phyloP scores from a whole-genome alignment of 2,113 vertebrate genomes.

The Melanerpes aurifrons region DNA sequence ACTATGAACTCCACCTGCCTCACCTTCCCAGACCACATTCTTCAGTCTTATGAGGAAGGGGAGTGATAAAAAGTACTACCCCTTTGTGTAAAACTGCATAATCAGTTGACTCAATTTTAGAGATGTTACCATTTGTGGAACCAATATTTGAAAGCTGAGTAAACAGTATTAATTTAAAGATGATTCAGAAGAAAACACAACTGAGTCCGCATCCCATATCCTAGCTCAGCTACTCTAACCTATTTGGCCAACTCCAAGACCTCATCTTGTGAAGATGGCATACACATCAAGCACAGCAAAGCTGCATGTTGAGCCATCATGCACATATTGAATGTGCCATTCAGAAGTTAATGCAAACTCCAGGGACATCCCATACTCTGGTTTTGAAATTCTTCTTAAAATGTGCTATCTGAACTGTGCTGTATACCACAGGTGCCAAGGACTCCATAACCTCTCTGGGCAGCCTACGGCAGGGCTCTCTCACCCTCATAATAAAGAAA shows the following conservation, averaged over 20 bases:
- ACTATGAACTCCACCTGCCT: neutral
- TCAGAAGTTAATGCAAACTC: neutral
- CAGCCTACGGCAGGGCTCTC: too few relatives aligned
- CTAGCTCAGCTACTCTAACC: neutral
- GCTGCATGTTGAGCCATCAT: neutral
- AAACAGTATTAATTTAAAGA: neutral
- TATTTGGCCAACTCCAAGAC: too few relatives aligned
- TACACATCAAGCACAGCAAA: neutral
- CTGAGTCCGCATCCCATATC: neutral
- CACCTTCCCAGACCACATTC: neutral
- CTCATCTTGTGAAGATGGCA: neutral
- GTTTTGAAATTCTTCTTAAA: neutral
- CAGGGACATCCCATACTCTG: accelerated
- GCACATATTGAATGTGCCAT: neutral
- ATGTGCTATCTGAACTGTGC: neutral
- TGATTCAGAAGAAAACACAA: neutral
- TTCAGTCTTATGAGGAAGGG: neutral
- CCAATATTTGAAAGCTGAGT: neutral
- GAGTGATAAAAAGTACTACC: neutral
- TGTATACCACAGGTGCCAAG: neutral
- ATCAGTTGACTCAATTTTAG: neutral
- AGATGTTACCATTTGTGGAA: neutral
- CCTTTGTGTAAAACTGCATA: neutral
- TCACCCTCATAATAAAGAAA: too few relatives aligned
- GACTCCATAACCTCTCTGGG: too few relatives aligned